A percentile compares a stretch with the other conserved stretches of the same genome.
phyloP scores from a whole-genome alignment of 1,140 invertebrate species.

The Aphidius ervi region DNA sequence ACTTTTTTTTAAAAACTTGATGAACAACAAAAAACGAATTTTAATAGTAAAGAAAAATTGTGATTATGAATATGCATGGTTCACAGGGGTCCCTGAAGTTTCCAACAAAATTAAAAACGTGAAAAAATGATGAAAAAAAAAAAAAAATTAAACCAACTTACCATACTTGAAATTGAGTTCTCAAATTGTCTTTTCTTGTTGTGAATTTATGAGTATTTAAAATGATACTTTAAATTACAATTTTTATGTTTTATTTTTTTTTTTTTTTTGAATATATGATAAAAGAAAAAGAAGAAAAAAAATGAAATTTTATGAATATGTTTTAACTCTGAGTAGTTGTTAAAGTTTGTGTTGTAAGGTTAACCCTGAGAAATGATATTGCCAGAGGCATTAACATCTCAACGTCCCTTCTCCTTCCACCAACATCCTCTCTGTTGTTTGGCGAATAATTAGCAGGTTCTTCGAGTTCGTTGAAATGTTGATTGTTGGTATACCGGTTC shows the following conservation, averaged over 20 bases:
- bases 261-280: too few species aligned
- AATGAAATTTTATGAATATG: too few species aligned
- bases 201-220: too few species aligned
- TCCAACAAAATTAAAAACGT: constrained; percentile 4
- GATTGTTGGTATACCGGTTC: neutral
- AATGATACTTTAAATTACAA: too few species aligned
- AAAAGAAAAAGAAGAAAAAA: too few species aligned
- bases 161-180: neutral
- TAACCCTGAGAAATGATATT: constrained; percentile 10
- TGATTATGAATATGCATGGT: constrained; percentile 13
- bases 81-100: constrained; percentile 1
- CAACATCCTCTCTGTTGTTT: constrained; percentile 12
- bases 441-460: constrained; percentile 18
- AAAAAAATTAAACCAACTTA: constrained; percentile 1
- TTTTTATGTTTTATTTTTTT: too few species aligned
- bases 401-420: neutral
- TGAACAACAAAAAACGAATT: too few species aligned
- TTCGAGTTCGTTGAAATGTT: constrained; percentile 8
- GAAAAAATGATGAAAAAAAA: neutral
- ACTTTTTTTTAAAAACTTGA: too few species aligned
- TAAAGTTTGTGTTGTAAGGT: neutral
- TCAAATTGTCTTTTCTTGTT: neutral
- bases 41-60: neutral
- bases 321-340: too few species aligned
- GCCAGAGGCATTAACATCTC: constrained; percentile 18